Evolutionary conservation across 2,113 vertebrate species (phyloP).

Genomic region (Pachycephala philippinensis): DNA sequence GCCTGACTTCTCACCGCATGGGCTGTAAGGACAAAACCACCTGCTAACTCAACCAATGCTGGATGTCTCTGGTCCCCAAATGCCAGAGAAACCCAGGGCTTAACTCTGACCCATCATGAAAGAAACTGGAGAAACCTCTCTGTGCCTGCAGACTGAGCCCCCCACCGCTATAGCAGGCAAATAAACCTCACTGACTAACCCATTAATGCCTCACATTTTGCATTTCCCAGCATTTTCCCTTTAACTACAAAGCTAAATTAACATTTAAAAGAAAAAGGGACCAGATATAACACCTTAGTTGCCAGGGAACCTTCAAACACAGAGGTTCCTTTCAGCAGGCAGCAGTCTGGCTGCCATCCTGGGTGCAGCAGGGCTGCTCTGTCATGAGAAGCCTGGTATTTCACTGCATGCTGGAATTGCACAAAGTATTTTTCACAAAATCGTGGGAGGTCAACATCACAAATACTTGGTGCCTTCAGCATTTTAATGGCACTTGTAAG

Average conservation of each 20-base stretch:
- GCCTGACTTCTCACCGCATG: neutral
- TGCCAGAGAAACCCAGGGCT: neutral
- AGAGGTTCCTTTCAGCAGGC: neutral
- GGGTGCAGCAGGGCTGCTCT: neutral
- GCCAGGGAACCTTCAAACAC: neutral
- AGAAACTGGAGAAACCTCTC: neutral
- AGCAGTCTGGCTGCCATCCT: neutral
- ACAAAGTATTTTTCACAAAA: neutral
- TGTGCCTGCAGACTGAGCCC: neutral
- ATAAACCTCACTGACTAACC: neutral
- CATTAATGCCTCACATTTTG: neutral
- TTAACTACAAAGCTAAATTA: neutral
- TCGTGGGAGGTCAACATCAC: neutral
- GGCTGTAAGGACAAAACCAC: neutral
- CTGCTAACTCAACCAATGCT: neutral
- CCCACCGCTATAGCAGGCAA: neutral
- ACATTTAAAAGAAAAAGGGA: neutral
- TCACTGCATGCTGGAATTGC: neutral
- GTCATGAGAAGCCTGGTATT: rapidly evolving
- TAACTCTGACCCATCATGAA: neutral
- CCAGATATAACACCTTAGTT: neutral
- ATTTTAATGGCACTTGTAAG: neutral
- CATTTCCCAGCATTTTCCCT: neutral
- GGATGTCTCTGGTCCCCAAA: neutral
- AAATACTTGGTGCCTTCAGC: neutral